Conservation (phyloP, 1,140 invertebrate species). For the Zaprionus tsacasi region DNA sequence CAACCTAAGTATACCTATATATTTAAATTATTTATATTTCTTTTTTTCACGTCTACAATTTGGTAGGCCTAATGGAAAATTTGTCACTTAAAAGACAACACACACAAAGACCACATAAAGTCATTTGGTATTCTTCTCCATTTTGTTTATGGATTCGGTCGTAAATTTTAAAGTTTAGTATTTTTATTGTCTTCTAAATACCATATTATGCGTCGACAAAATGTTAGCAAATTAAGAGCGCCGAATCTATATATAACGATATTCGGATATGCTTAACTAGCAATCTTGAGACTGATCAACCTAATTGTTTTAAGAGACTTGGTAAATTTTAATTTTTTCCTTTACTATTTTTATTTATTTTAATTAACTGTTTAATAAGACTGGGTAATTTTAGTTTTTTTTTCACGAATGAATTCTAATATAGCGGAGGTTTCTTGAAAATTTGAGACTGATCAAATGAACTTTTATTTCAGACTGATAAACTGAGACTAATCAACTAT, state of each 20-base stretch:
- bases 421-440: too few species aligned
- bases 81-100: constrained; percentile 30
- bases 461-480: too few species aligned
- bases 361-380: too few species aligned
- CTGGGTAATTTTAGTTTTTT: too few species aligned
- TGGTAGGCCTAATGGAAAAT: constrained; percentile 35
- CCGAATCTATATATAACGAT: neutral
- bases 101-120: neutral
- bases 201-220: neutral
- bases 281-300: neutral
- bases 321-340: too few species aligned
- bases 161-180: constrained; percentile 1
- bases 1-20: constrained; percentile 19
- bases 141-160: neutral
- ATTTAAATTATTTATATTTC: constrained; percentile 9
- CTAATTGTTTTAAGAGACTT: neutral
- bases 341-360: neutral
- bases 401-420: too few species aligned
- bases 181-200: neutral
- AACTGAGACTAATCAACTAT: too few species aligned
- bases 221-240: neutral
- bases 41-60: neutral
- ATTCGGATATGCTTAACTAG: neutral
- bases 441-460: too few species aligned
- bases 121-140: neutral